Evolutionary conservation across 2,113 vertebrate species (phyloP).

Genomic region (Lampris incognitus): DNA sequence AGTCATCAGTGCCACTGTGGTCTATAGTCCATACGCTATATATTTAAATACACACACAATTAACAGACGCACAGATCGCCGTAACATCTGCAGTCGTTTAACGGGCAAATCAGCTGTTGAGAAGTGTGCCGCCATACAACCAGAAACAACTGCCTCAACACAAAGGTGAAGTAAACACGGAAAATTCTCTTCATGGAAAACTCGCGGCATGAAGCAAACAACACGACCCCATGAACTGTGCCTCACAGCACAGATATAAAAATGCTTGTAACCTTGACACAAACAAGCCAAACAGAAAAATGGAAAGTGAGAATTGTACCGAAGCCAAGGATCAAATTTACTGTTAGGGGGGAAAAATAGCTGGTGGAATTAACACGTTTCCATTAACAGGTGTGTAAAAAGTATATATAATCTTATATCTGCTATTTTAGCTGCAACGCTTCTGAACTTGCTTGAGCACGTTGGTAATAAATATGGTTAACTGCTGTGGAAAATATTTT

Average conservation of each 20-base stretch:
- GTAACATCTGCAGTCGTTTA: slow-evolving; percentile 69
- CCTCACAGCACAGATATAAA: slow-evolving; percentile 40
- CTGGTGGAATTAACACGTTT: not conserved
- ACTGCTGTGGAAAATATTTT: too few species aligned
- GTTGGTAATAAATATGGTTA: too few species aligned
- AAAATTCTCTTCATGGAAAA: slow-evolving; percentile 79
- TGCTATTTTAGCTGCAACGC: too few species aligned
- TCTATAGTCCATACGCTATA: not conserved
- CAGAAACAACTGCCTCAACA: slow-evolving; percentile 37
- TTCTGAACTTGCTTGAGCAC: too few species aligned
- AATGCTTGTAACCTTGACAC: slow-evolving; percentile 27
- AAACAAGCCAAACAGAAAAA: slow-evolving; percentile 28
- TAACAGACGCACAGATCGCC: slow-evolving; percentile 37
- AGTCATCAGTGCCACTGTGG: not conserved
- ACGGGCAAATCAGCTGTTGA: slow-evolving; percentile 57
- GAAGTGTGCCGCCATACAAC: slow-evolving; percentile 20
- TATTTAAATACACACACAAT: too few species aligned
- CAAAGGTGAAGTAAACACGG: slow-evolving; percentile 63
- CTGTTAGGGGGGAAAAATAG: not conserved
- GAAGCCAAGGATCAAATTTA: not conserved
- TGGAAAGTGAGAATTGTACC: not conserved
- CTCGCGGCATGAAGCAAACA: slow-evolving; percentile 47
- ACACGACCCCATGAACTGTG: slow-evolving; percentile 11
- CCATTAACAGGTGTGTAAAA: not conserved
- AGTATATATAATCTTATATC: too few species aligned